These are phyloP conservation scores for Nematopogon swammerdamellus DNA, from an alignment of 2,888 invertebrate species.

Conservation along the genomic window DNA sequence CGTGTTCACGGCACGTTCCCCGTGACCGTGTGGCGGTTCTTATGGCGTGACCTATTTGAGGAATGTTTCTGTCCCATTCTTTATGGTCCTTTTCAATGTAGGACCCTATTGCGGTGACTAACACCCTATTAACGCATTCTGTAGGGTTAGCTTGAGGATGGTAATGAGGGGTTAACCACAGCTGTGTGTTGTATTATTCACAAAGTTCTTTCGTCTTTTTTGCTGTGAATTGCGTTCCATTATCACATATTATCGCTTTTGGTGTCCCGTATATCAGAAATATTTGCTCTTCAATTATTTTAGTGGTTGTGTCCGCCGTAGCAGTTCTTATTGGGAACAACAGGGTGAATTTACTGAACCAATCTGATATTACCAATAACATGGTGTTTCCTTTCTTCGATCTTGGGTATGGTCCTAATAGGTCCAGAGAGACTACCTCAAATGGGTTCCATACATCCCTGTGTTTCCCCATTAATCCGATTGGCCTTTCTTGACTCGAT, in stretches of 20 bases:
- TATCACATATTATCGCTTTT: conserved; percentile 10
- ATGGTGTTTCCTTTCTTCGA: conserved; percentile 6
- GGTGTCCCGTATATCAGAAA: conserved; percentile 10
- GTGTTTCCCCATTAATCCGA: not conserved
- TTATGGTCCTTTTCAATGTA: conserved; percentile 13
- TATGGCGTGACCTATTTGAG: conserved; percentile 16
- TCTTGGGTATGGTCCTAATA: conserved; percentile 10
- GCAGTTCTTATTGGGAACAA: conserved; percentile 4
- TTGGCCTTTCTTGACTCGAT: too few species aligned
- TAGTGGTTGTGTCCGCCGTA: conserved; percentile 7
- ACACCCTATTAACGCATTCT: conserved; percentile 18
- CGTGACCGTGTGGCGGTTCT: conserved; percentile 15
- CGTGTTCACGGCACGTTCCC: too few species aligned
- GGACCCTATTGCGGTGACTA: conserved; percentile 17
- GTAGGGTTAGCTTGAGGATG: conserved; percentile 22
- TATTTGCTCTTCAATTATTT: conserved; percentile 10
- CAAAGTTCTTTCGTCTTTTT: conserved; percentile 8
- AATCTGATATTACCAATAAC: conserved; percentile 10
- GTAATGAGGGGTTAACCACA: conserved; percentile 14
- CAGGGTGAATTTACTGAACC: conserved; percentile 9
- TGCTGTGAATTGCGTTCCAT: conserved; percentile 12
- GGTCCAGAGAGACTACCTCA: conserved; percentile 10
- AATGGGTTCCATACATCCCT: conserved; percentile 3
- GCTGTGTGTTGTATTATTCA: conserved; percentile 3
- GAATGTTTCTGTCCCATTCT: conserved; percentile 16